A percentile compares a stretch with the other conserved stretches of the same genome.
Conservation (phyloP, 35 echinoderm and acorn worm genomes). For the Lytechinus pictus region DNA sequence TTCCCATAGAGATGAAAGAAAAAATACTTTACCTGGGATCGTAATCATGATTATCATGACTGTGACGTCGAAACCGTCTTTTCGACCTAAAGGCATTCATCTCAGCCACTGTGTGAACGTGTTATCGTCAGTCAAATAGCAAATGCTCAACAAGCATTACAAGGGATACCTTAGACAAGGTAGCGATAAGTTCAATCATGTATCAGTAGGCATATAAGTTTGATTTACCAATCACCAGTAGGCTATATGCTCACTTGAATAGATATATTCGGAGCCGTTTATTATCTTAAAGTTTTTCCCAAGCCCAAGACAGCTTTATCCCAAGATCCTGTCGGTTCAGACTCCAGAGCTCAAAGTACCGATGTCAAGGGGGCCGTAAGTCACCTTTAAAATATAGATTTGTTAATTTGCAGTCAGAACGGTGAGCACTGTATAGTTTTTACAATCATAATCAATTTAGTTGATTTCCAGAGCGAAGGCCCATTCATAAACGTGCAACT, state of each 20-base stretch:
- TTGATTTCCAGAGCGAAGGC: no score
- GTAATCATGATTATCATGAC: neutral
- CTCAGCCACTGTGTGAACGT: neutral
- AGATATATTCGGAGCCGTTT: neutral
- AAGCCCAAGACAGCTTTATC: neutral
- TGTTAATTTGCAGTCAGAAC: neutral
- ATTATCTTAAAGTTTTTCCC: neutral
- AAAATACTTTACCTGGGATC: neutral
- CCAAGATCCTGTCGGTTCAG: neutral
- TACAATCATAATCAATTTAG: no score
- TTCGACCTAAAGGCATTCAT: neutral
- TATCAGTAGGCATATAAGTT: no score
- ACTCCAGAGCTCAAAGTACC: neutral
- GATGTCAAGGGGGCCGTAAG: neutral
- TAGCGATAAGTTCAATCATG: neutral
- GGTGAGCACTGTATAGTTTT: no score
- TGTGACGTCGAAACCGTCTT: neutral
- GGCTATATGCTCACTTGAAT: neutral
- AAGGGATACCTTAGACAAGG: neutral
- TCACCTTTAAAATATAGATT: neutral
- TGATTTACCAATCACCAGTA: neutral
- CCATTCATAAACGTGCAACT: no score
- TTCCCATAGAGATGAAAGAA: no score
- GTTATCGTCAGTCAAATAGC: neutral
- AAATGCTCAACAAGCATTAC: neutral